Base-by-base conservation (phyloP, 2,888 invertebrate genomes). In the Neria commutata region DNA sequence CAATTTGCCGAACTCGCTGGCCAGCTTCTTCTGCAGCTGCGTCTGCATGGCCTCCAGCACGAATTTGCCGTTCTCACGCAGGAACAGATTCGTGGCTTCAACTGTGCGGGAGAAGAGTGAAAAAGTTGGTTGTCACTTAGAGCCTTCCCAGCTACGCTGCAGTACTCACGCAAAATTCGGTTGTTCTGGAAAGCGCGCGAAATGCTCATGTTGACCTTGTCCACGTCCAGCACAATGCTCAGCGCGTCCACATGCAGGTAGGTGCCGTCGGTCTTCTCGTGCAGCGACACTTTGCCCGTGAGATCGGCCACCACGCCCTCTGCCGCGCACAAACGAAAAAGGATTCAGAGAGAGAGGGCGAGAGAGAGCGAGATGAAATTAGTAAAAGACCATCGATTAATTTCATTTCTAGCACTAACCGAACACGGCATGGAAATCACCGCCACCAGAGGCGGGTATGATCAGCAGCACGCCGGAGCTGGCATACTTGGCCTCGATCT, bases 1-100 rank as follows among this genome's bases (percentile, higher is more conserved):
- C 68, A 90, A 86, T 58, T 84, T 84, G 63, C 85, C 84, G 74
- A 89, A 89, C 46, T 89, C 84, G 16, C 76, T 77, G 1, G 88
- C 86, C 55, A 90, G 77, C 76, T 89, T 89, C 70, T 83, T 85
- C 67, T 86, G 86, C 61, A 90, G 77, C 70, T 89, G 89, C 1
- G 88, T 86, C 71, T 86, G 85, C 89, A 90, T 90, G 4, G 85
- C 85, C 71, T 87, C 87, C 58, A 89, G 78, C 1, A 90, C 89
- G 77, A 89, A 86, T 60, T 86, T 85, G 0, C 88, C 89, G 71
- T 89, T 89, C 71, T 89, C 89, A 51, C 86, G 83, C 29, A 90
- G 83, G 73, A 90, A 90, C 49, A 89, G 81, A 75, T 90, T 90
- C 6, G 88, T 89, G 14, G 89, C 89, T 78, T 89, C 88, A 65